phyloP scores from a whole-genome alignment of 2,888 invertebrate genomes.

The Standfussiana lucernea region DNA sequence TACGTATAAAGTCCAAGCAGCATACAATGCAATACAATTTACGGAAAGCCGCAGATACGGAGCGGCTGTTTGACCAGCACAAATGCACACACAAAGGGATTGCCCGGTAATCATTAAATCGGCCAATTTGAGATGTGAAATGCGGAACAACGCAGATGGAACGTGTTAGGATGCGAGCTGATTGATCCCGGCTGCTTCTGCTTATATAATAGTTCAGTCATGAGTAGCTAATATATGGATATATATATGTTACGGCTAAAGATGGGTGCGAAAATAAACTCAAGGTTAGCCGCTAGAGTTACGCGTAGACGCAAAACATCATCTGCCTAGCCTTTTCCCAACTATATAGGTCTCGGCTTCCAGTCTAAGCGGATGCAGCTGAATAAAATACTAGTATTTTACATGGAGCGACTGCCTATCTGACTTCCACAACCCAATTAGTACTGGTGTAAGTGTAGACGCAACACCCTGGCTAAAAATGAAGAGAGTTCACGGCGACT shows the following conservation, averaged over 20 bases:
- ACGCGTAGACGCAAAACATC: too few species aligned
- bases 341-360: neutral
- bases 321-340: neutral
- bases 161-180: slow-evolving; percentile 5
- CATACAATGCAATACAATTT: slow-evolving; percentile 5
- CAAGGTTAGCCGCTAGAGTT: neutral
- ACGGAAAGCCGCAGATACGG: neutral
- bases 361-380: neutral
- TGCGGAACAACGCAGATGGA: slow-evolving; percentile 19
- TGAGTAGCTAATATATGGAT: neutral
- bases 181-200: slow-evolving; percentile 26
- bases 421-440: neutral
- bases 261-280: neutral
- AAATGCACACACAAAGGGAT: slow-evolving; percentile 44
- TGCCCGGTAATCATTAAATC: slow-evolving; percentile 43
- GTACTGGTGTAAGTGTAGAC: too few species aligned
- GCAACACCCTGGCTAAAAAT: too few species aligned
- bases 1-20: neutral
- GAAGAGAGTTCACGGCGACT: too few species aligned
- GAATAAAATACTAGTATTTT: neutral
- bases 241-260: neutral
- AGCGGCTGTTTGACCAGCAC: slow-evolving; percentile 26
- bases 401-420: neutral
- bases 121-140: slow-evolving; percentile 23
- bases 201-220: slow-evolving; percentile 7